Conservation (phyloP, 2,888 invertebrate species). For the Aplocera efformata region DNA sequence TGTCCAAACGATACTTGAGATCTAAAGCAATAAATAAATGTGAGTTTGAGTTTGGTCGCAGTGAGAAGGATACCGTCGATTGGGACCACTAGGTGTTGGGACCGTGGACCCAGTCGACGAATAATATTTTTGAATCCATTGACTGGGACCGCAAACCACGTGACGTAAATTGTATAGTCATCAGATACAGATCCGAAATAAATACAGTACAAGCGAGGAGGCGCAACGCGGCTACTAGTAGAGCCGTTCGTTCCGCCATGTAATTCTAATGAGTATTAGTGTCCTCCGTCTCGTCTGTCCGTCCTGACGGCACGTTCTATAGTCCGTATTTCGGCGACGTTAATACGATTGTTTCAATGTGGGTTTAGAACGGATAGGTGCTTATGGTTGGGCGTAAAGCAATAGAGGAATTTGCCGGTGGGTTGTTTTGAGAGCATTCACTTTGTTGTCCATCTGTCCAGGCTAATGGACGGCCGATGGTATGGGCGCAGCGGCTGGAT, state of each 20-base stretch:
- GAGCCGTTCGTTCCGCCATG: conserved; percentile 63
- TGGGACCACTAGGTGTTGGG: no score
- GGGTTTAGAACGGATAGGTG: conserved; percentile 31
- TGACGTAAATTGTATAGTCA: no score
- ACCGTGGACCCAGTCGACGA: no score
- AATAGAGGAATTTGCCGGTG: conserved; percentile 25
- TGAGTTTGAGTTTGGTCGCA: conserved; percentile 9
- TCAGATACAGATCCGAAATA: no score
- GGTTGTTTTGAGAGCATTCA: conserved; percentile 22
- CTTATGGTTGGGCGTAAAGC: conserved; percentile 28
- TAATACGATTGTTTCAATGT: conserved; percentile 45
- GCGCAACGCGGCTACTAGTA: conserved; percentile 16
- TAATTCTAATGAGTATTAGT: conserved; percentile 80
- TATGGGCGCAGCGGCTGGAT: conserved; percentile 9
- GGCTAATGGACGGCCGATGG: conserved; percentile 21
- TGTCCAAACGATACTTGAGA: no score
- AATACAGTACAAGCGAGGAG: conserved; percentile 11
- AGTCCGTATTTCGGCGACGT: conserved; percentile 43
- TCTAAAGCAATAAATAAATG: no score
- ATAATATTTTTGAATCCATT: no score
- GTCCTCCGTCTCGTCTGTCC: conserved; percentile 57
- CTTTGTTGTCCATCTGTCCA: conserved; percentile 17
- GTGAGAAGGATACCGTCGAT: no score
- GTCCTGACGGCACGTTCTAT: conserved; percentile 41
- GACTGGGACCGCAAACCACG: no score